Evolutionary conservation across 2,888 invertebrate species (phyloP), one percentile per base, ranked within the genome.

Genomic region (Mystacides longicornis): DNA sequence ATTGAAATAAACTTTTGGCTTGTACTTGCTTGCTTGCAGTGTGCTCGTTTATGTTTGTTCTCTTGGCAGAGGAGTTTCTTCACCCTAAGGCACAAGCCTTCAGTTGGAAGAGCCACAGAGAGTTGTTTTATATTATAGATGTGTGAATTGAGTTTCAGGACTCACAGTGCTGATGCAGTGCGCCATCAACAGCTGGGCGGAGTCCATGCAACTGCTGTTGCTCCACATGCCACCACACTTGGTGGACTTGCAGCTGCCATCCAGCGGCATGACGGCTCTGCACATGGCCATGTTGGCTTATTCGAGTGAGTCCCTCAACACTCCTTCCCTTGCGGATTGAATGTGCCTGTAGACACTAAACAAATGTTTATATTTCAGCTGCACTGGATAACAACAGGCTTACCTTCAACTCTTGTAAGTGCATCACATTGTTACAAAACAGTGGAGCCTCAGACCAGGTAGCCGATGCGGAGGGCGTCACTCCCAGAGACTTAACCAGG

Each of bases 61-160:
- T n/a, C n/a, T n/a, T n/a, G n/a, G n/a, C n/a, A n/a, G n/a, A n/a
- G n/a, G n/a, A n/a, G n/a, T n/a, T n/a, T n/a, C n/a, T n/a, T n/a
- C n/a, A n/a, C n/a, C n/a, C n/a, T 51, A 49, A 23, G 23, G 49
- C 46, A 14, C 9, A 31, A 31, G 14, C 2, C 23, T 43, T 23
- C 45, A 45, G 23, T 52, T 49, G 45, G 37, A 18, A 47, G 52
- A 33, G 33, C 52, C 16, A 46, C 52, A 18, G 43, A 49, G 64
- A 67, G 63, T 64, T 65, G 62, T 64, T 64, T 65, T 66, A 65
- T 46, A 23, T 43, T 27, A 43, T 52, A n/a, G 5, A 27, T 27
- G 27, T 27, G 27, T 27, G 27, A 16, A 31, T 31, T 37, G 23
- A n/a, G 19, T 47, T 22, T 20, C 21, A 55, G 51, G 51, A 33